Evolutionary conservation across 2,113 vertebrate genomes (phyloP), one percentile per base, ranked within the genome.

Genomic region (Otolemur garnettii): DNA sequence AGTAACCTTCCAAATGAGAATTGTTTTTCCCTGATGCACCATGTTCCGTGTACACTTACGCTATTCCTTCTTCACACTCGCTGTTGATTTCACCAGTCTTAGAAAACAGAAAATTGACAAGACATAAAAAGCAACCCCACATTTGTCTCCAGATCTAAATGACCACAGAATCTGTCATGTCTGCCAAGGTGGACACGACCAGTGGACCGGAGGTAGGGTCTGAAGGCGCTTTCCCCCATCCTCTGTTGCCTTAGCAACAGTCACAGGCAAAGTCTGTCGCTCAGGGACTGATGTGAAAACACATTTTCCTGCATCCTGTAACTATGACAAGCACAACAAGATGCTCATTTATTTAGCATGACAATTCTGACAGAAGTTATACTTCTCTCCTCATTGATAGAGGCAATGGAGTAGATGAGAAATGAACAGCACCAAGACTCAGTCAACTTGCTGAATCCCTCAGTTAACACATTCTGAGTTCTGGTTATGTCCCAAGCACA

Each of bases 261-360:
- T 71, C 38, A 59, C 57, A 88, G 62, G 79, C 13, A 86, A 89
- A 68, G 57, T 50, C 38, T 66, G 42, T 21, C 8, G 45, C 78
- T 96, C 62, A 15, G 18, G 69, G 14, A 24, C 72, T 71, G 35
- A 92, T 93, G 87, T 85, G 74, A 83, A 96, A 96, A 94, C 42
- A 90, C 59, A 87, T 95, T 92, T 96, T 26, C 79, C 69, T 71
- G 86, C n/a, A 83, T 77, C 69, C 74, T 94, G 11, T n/a, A 42
- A 71, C 33, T 60, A 62, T 86, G 91, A 91, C 64, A 93, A 91
- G 78, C 82, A 91, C 82, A 85, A 90, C 38, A 69, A 93, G 55
- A 74, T 91, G 86, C n/a, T 96, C 83, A 89, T 97, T 97, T 97
- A 93, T 83, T 84, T 91, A 84, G 50, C 69, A 78, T 88, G 97